Evolutionary conservation across 2,888 invertebrate species (phyloP).

Genomic region (Drosophila heteroneura): DNA sequence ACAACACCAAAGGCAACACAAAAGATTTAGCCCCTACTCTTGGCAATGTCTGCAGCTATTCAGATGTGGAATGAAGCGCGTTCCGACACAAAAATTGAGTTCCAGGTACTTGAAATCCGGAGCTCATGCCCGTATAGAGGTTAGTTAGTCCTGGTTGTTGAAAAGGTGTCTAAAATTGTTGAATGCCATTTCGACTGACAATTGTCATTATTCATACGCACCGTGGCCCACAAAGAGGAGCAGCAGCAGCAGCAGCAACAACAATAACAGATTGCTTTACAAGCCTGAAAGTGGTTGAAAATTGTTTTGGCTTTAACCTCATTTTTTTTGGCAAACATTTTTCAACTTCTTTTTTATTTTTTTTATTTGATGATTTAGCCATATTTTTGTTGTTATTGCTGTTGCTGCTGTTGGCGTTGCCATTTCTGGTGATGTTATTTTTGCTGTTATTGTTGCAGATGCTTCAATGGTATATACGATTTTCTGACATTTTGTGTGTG

Average conservation of each 20-base stretch:
- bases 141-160: not conserved
- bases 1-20: not conserved
- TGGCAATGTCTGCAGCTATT: slow-evolving; percentile 25
- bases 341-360: slow-evolving; percentile 19
- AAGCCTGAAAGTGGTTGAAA: slow-evolving; percentile 49
- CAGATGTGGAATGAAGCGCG: not conserved
- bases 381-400: slow-evolving; percentile 14
- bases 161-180: slow-evolving; percentile 38
- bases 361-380: not conserved
- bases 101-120: slow-evolving; percentile 8
- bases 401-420: not conserved
- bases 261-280: slow-evolving; percentile 64
- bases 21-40: not conserved
- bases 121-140: not conserved
- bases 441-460: not conserved
- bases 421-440: not conserved
- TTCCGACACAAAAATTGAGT: slow-evolving; percentile 11
- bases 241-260: slow-evolving; percentile 20
- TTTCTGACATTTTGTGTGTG: not conserved
- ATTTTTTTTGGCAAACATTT: slow-evolving; percentile 22
- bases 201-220: slow-evolving; percentile 73
- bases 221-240: slow-evolving; percentile 47
- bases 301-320: slow-evolving; percentile 50
- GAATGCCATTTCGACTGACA: slow-evolving; percentile 53
- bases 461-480: not conserved